Conservation (phyloP, 2,113 vertebrate species). For the Gracilinanus agilis region DNA sequence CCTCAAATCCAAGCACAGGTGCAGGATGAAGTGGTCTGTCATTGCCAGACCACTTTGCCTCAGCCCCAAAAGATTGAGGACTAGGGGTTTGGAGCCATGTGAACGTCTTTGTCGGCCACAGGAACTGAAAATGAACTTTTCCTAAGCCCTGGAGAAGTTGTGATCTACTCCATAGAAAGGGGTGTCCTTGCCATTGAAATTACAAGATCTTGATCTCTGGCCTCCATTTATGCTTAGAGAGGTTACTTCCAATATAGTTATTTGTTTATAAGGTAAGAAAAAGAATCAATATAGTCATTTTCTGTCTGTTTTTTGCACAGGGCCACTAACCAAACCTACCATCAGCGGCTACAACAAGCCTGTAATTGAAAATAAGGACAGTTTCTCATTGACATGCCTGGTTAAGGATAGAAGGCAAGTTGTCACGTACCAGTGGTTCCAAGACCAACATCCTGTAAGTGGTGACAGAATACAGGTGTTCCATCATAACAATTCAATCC, state of each 20-base stretch:
- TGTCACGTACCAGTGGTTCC: constrained; percentile 44
- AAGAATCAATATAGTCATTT: background rate
- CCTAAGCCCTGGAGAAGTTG: background rate
- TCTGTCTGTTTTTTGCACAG: constrained; percentile 56
- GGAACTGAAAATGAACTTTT: background rate
- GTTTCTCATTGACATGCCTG: constrained; percentile 54
- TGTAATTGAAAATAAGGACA: constrained; percentile 24
- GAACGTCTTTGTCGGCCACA: background rate
- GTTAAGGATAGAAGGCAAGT: background rate
- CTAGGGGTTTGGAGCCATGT: background rate
- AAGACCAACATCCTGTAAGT: background rate
- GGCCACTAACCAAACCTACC: background rate
- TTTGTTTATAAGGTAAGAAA: background rate
- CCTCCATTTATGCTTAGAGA: too few relatives aligned
- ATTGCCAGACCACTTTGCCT: background rate
- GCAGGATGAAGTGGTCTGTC: too few relatives aligned
- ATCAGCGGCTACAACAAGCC: constrained; percentile 40
- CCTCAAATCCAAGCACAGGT: too few relatives aligned
- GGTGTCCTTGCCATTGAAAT: background rate
- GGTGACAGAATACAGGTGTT: background rate
- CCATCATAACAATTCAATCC: background rate
- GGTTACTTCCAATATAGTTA: background rate
- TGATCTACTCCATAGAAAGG: background rate
- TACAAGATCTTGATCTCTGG: background rate
- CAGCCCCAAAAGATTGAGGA: background rate